Evolutionary conservation across 2,888 invertebrate genomes (phyloP).

Genomic region (Mellilla xanthometata): DNA sequence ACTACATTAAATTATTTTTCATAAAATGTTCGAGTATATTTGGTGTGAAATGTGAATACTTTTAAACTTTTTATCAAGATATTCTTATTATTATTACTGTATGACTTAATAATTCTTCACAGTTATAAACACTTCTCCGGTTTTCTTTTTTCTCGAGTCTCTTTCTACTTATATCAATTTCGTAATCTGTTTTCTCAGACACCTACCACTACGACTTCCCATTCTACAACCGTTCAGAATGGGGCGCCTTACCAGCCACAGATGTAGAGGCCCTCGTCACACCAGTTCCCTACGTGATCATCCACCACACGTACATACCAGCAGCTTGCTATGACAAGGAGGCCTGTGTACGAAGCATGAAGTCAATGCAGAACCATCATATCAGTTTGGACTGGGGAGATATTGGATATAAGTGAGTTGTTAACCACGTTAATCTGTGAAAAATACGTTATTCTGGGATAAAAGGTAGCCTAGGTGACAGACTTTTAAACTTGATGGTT

Average conservation of each 20-base stretch:
- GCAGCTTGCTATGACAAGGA: slow-evolving; percentile 79
- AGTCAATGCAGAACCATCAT: slow-evolving; percentile 86
- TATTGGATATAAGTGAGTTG: slow-evolving; percentile 83
- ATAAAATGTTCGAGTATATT: too few relatives aligned
- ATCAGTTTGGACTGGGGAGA: slow-evolving; percentile 85
- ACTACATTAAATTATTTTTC: too few relatives aligned
- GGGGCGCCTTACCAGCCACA: slow-evolving; percentile 82
- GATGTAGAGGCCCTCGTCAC: slow-evolving; percentile 65
- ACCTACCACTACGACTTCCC: slow-evolving; percentile 28
- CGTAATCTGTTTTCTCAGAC: slow-evolving; percentile 11
- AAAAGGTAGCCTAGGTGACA: too few relatives aligned
- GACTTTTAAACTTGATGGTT: too few relatives aligned
- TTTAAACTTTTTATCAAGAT: too few relatives aligned
- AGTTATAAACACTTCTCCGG: too few relatives aligned
- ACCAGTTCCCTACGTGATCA: slow-evolving; percentile 86
- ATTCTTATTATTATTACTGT: too few relatives aligned
- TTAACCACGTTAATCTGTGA: not conserved
- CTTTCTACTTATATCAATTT: too few relatives aligned
- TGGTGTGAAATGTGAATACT: too few relatives aligned
- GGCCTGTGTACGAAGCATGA: slow-evolving; percentile 83
- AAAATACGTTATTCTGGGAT: too few relatives aligned
- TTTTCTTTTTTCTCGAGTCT: too few relatives aligned
- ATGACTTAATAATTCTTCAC: too few relatives aligned
- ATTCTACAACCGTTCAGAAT: slow-evolving; percentile 71
- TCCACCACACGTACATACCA: slow-evolving; percentile 87